phyloP scores from a whole-genome alignment of 2,797 vertebrate species.

The Rousettus madagascariensis region DNA sequence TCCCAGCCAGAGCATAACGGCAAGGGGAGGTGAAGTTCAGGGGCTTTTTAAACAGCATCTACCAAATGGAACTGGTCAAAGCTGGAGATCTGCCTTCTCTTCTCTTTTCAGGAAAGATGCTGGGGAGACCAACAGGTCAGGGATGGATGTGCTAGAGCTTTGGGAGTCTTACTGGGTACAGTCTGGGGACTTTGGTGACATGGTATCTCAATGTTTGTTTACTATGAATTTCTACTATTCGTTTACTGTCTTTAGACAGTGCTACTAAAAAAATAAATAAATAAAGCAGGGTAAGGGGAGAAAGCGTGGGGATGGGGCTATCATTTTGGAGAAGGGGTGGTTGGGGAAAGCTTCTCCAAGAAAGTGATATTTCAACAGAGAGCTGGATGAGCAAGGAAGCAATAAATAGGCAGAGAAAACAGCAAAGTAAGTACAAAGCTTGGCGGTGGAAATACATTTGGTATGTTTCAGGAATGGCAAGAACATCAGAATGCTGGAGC shows the following conservation, averaged over 20 bases:
- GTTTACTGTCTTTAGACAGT: not conserved
- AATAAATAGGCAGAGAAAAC: constrained; percentile 17
- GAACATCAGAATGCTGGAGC: not conserved
- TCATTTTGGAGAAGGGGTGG: not conserved
- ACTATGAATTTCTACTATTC: not conserved
- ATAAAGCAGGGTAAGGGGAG: not conserved
- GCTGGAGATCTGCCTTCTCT: not conserved
- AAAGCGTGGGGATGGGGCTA: not conserved
- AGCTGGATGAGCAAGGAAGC: not conserved
- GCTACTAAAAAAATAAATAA: not conserved
- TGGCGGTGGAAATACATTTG: not conserved
- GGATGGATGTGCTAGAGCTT: not conserved
- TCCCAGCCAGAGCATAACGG: not conserved
- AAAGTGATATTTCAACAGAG: not conserved
- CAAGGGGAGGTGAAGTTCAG: not conserved
- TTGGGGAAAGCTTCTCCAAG: not conserved
- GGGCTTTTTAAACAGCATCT: not conserved
- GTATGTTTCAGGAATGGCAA: not conserved
- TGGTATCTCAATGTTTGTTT: not conserved
- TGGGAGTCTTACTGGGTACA: not conserved
- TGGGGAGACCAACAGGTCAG: not conserved
- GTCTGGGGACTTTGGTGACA: not conserved
- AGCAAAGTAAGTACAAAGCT: not conserved
- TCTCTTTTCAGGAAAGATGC: not conserved
- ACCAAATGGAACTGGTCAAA: not conserved